phyloP scores from a whole-genome alignment of 2,888 invertebrate genomes.

The Syrista parreyssii region DNA sequence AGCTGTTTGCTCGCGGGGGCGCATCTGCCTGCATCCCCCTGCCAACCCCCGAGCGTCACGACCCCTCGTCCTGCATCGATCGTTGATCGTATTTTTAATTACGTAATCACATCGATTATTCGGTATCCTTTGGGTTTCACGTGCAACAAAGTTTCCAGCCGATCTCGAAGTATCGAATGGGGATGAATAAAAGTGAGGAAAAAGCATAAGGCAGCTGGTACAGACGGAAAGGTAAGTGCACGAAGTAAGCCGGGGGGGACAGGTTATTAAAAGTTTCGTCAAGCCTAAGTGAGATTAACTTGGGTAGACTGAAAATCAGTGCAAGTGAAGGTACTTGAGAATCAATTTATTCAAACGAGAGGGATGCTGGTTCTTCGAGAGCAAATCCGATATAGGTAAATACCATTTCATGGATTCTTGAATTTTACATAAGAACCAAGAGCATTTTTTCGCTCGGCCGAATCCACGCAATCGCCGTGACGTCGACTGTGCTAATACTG shows the following conservation, averaged over 20 bases:
- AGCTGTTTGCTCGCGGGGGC: slow-evolving; percentile 58
- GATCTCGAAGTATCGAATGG: neutral
- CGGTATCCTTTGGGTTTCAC: neutral
- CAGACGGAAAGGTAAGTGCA: neutral
- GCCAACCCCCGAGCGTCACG: neutral
- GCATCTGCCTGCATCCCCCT: slow-evolving; percentile 51
- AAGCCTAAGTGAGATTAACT: neutral
- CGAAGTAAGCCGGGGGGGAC: neutral
- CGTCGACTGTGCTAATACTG: neutral
- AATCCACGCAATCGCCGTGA: slow-evolving; percentile 19
- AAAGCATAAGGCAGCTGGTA: neutral
- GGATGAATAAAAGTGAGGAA: neutral
- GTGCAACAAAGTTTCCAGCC: neutral
- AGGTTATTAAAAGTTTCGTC: neutral
- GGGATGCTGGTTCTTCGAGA: neutral
- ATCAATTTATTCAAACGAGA: neutral
- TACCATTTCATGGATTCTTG: slow-evolving; percentile 51
- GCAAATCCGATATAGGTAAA: slow-evolving; percentile 44
- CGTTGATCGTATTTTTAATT: neutral
- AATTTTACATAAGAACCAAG: slow-evolving; percentile 39
- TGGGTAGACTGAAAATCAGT: neutral
- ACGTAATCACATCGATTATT: neutral
- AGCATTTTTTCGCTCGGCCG: slow-evolving; percentile 31
- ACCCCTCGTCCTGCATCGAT: neutral
- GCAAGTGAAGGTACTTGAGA: neutral